phyloP scores from a whole-genome alignment of 2,797 vertebrate species.

The Anguilla anguilla region DNA sequence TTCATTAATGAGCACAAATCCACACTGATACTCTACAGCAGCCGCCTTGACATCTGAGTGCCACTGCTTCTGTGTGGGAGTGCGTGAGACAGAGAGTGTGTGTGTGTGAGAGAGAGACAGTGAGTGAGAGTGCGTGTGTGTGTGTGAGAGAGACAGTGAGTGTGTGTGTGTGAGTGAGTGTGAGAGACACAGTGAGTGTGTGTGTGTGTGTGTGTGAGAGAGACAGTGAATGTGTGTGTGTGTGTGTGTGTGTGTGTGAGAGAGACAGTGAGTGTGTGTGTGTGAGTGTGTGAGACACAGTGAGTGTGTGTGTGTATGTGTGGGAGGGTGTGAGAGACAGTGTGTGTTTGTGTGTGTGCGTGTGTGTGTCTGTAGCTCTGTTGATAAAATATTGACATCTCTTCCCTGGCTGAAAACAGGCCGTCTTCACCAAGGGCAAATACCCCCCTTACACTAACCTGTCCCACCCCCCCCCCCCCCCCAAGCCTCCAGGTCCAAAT shows the following conservation, averaged over 20 bases:
- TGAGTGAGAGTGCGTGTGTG: neutral
- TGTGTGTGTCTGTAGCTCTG: neutral
- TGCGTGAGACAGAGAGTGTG: neutral
- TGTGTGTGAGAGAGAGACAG: too few relatives aligned
- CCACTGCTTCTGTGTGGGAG: neutral
- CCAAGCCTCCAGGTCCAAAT: too few relatives aligned
- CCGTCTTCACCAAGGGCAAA: neutral
- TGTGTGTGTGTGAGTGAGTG: neutral
- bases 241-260: too few relatives aligned
- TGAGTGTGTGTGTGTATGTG: neutral
- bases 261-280: neutral
- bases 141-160: neutral
- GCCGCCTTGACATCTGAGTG: neutral
- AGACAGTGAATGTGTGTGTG: too few relatives aligned
- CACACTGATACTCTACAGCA: neutral
- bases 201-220: neutral
- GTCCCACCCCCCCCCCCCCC: too few relatives aligned
- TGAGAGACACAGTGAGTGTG: too few relatives aligned
- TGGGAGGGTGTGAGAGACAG: neutral
- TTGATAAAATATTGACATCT: neutral
- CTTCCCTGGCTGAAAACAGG: neutral
- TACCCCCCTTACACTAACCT: too few relatives aligned
- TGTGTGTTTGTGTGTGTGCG: neutral
- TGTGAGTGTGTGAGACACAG: neutral
- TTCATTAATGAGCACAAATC: neutral